These are phyloP conservation scores for Hydrophis major DNA, from an alignment of 2,797 vertebrate species.

Conservation along the genomic window DNA sequence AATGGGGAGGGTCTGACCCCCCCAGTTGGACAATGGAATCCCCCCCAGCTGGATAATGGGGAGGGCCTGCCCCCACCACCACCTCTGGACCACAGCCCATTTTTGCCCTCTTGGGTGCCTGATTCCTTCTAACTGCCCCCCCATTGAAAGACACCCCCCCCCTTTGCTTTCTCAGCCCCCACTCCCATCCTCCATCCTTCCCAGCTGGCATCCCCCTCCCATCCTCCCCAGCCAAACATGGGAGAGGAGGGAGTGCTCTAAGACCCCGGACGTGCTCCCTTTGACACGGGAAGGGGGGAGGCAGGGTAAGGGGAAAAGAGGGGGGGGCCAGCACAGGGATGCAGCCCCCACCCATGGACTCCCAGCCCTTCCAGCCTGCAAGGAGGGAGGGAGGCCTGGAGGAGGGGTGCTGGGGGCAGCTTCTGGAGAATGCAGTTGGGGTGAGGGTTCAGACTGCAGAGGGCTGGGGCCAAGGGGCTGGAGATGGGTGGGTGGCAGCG, in stretches of 20 bases:
- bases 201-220: no score
- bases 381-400: neutral
- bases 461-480: no score
- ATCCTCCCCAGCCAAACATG: neutral
- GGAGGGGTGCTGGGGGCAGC: no score
- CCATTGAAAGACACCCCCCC: neutral
- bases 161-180: no score
- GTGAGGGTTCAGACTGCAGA: neutral
- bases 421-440: neutral
- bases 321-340: neutral
- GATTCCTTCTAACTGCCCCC: neutral
- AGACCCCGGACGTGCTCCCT: neutral
- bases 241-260: neutral
- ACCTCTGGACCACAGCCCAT: neutral
- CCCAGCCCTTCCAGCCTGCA: neutral
- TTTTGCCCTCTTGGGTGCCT: neutral
- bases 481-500: no score
- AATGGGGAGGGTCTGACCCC: no score
- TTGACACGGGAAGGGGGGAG: neutral
- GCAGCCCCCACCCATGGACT: neutral
- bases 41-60: no score
- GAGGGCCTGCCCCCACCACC: no score
- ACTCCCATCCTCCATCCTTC: neutral
- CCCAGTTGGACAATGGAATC: no score
- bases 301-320: neutral